Percentiles rank a stretch among this genome's conserved stretches.
Conservation (phyloP, 2,888 invertebrate genomes). For the Xylota sylvarum region DNA sequence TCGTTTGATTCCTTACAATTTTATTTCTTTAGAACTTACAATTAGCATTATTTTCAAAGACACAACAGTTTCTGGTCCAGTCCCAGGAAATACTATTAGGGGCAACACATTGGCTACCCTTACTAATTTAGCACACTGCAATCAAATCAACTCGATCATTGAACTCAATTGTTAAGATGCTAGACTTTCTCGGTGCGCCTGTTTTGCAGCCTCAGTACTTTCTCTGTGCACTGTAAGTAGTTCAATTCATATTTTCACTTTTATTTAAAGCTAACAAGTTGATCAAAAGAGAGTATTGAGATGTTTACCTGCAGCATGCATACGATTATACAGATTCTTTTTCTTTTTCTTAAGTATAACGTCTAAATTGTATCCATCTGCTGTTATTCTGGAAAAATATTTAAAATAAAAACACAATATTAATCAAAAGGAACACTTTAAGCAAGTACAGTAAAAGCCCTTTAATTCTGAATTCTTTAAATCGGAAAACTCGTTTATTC, state of each 20-base stretch:
- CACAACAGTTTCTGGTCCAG: constrained; percentile 85
- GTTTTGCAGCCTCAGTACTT: constrained; percentile 78
- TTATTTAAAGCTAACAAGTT: constrained; percentile 75
- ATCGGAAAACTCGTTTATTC: too few species aligned
- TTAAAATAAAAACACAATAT: neutral
- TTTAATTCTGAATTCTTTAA: too few species aligned
- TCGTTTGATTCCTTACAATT: constrained; percentile 74
- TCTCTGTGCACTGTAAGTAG: constrained; percentile 79
- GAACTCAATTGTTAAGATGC: constrained; percentile 78
- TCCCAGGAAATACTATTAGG: constrained; percentile 83
- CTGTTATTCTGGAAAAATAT: constrained; percentile 79
- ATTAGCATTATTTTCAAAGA: constrained; percentile 82
- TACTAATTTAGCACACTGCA: constrained; percentile 83
- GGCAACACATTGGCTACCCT: constrained; percentile 78
- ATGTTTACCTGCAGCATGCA: constrained; percentile 82
- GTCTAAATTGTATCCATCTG: constrained; percentile 83
- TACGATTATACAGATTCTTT: constrained; percentile 83
- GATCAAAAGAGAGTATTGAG: constrained; percentile 58
- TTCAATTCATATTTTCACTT: constrained; percentile 78
- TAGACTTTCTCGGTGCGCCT: constrained; percentile 76
- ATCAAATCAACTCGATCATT: constrained; percentile 64
- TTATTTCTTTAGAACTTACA: constrained; percentile 77
- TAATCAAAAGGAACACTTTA: neutral
- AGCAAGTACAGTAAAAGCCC: too few species aligned
- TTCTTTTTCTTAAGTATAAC: constrained; percentile 83